Conservation (phyloP, 2,113 vertebrate genomes). For the Eretmochelys imbricata region DNA sequence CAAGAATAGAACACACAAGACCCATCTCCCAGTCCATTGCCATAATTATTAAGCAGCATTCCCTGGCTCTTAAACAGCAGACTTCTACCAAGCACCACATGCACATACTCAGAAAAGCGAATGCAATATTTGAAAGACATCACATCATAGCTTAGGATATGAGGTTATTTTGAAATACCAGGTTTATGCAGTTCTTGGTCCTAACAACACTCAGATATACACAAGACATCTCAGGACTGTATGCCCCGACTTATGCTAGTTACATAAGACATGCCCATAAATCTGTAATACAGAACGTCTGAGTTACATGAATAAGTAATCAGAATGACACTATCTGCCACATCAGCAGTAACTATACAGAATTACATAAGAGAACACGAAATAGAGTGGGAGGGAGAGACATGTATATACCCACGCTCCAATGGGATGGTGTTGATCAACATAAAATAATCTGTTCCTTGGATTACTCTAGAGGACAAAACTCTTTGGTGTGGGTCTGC, state of each 20-base stretch:
- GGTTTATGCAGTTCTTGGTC: neutral
- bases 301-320: constrained; percentile 20
- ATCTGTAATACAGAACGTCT: neutral
- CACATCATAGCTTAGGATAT: neutral
- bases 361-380: neutral
- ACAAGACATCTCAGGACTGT: neutral
- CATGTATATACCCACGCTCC: neutral
- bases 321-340: neutral
- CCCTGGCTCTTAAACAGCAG: neutral
- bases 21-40: neutral
- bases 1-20: neutral
- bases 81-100: neutral
- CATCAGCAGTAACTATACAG: neutral
- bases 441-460: neutral
- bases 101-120: neutral
- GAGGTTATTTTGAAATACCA: neutral
- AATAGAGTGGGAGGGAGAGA: neutral
- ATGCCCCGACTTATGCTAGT: neutral
- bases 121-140: neutral
- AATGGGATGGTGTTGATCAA: neutral
- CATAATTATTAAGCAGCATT: neutral
- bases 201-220: neutral
- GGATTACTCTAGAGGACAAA: neutral
- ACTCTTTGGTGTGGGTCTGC: neutral
- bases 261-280: neutral